Evolutionary conservation across 2,888 invertebrate genomes (phyloP).

Genomic region (Laothoe populi): DNA sequence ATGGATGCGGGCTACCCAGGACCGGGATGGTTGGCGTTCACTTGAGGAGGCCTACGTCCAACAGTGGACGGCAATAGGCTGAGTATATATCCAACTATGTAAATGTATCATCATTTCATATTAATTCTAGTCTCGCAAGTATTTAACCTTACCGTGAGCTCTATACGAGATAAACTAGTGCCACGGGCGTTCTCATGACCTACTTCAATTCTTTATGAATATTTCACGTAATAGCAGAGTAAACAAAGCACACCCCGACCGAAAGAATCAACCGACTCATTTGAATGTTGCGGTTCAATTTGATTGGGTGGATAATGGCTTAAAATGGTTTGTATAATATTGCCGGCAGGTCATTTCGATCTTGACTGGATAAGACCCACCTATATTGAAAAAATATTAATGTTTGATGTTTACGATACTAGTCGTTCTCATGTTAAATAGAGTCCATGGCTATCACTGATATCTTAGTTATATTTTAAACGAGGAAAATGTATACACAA

Average conservation of each 20-base stretch:
- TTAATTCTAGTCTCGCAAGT: no score
- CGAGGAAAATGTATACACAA: not conserved
- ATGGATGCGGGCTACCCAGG: no score
- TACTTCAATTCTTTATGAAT: conserved; percentile 17
- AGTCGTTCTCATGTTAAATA: not conserved
- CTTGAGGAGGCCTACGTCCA: no score
- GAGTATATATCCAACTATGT: no score
- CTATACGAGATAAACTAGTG: not conserved
- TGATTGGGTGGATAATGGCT: not conserved
- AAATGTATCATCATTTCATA: no score
- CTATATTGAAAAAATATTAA: no score
- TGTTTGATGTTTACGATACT: not conserved
- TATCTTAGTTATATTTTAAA: not conserved
- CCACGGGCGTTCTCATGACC: conserved; percentile 6
- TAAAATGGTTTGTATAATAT: not conserved
- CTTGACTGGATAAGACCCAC: no score
- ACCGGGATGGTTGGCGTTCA: no score
- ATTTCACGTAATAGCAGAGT: conserved; percentile 10
- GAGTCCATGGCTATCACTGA: not conserved
- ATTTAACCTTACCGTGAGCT: not conserved
- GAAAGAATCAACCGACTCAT: not conserved
- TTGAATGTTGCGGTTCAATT: not conserved
- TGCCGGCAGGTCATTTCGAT: no score
- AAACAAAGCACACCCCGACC: conserved; percentile 1
- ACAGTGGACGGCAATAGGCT: no score